These are phyloP conservation scores for Heteromurus nitidus DNA, from an alignment of 2,888 invertebrate genomes.

Conservation along the genomic window DNA sequence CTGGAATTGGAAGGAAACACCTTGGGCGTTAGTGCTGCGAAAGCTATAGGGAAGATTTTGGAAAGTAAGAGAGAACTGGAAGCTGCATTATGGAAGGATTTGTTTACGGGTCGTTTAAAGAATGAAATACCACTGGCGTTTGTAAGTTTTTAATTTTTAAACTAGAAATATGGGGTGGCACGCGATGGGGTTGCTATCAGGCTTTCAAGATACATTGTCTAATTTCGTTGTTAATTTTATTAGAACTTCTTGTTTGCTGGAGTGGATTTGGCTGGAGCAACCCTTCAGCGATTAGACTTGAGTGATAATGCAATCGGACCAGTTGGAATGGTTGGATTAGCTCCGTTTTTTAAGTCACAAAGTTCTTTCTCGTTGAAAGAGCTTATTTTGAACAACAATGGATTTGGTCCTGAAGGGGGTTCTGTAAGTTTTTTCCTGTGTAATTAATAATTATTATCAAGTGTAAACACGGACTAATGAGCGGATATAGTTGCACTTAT, in stretches of 20 bases:
- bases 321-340: constrained; percentile 92
- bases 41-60: constrained; percentile 87
- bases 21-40: constrained; percentile 91
- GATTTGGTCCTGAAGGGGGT: constrained; percentile 91
- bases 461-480: neutral
- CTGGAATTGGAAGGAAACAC: constrained; percentile 95
- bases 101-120: constrained; percentile 97
- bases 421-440: constrained; percentile 75
- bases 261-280: constrained; percentile 86
- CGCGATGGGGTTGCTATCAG: neutral
- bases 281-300: constrained; percentile 89
- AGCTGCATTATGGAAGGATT: constrained; percentile 93
- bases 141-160: constrained; percentile 77
- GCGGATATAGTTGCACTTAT: neutral
- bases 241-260: constrained; percentile 85
- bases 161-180: neutral
- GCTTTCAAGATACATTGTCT: neutral
- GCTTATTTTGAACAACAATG: constrained; percentile 94
- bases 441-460: neutral
- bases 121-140: constrained; percentile 95
- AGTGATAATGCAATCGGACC: constrained; percentile 99
- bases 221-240: constrained; percentile 1
- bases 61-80: constrained; percentile 85
- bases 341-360: constrained; percentile 86
- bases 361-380: constrained; percentile 89